Conservation (phyloP, 2,797 vertebrate species). For the Sebastolobus alascanus region DNA sequence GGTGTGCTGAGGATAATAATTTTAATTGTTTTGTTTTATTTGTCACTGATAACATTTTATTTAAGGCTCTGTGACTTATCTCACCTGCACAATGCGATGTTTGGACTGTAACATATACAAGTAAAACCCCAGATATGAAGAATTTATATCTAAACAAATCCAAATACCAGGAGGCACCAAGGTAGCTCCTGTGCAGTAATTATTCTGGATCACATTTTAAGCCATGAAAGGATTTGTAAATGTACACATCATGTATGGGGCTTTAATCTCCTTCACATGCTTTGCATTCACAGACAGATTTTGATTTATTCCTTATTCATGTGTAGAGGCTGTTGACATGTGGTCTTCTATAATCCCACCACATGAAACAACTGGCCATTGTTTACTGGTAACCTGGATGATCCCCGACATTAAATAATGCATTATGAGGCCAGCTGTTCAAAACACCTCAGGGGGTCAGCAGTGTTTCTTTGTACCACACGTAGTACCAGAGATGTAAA, state of each 20-base stretch:
- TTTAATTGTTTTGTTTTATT: slow-evolving; percentile 8
- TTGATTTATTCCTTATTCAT: slow-evolving; percentile 26
- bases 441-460: slow-evolving; percentile 22
- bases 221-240: slow-evolving; percentile 39
- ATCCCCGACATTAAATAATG: slow-evolving; percentile 60
- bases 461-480: slow-evolving; percentile 15
- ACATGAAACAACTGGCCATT: slow-evolving; percentile 48
- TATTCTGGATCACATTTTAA: slow-evolving; percentile 36
- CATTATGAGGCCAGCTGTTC: slow-evolving; percentile 41
- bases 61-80: background rate
- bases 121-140: background rate
- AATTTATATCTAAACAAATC: slow-evolving; percentile 6
- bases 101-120: background rate
- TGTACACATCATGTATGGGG: slow-evolving; percentile 9
- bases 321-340: slow-evolving; percentile 23
- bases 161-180: slow-evolving; percentile 8
- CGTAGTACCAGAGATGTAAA: slow-evolving; percentile 9
- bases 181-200: slow-evolving; percentile 24
- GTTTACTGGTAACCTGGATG: slow-evolving; percentile 53
- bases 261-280: slow-evolving; percentile 42
- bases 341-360: slow-evolving; percentile 52
- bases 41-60: background rate
- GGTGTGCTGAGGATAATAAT: background rate
- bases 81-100: slow-evolving; percentile 8
- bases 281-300: slow-evolving; percentile 33